Conservation (phyloP, 2,113 vertebrate genomes). For the Vicugna pacos region DNA sequence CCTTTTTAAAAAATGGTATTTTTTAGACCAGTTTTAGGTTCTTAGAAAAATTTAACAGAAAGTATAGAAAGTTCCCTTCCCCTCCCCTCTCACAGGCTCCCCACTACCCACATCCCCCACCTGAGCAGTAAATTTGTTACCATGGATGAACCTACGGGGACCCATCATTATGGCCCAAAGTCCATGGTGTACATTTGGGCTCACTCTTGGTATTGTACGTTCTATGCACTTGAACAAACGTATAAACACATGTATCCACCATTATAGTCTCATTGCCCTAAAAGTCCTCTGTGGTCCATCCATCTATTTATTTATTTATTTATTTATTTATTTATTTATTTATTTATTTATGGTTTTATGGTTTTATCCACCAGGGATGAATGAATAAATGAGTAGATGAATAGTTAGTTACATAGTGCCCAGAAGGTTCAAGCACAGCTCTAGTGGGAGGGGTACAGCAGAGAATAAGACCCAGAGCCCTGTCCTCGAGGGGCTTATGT, state of each 20-base stretch:
- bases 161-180: neutral
- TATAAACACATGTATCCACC: neutral
- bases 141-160: neutral
- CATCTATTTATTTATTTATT: too few relatives aligned
- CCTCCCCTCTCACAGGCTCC: neutral
- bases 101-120: neutral
- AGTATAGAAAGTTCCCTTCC: neutral
- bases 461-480: neutral
- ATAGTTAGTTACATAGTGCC: neutral
- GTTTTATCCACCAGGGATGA: neutral
- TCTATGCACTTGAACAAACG: neutral
- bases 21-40: neutral
- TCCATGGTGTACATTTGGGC: neutral
- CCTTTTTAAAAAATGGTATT: neutral
- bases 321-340: too few relatives aligned
- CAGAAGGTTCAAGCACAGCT: neutral
- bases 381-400: neutral
- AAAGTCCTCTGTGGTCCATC: neutral
- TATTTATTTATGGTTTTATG: neutral
- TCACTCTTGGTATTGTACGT: neutral
- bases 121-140: neutral
- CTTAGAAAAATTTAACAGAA: neutral
- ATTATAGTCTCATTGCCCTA: neutral
- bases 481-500: neutral
- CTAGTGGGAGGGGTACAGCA: neutral